Conservation (phyloP, 2,113 vertebrate genomes). For the Abramis brama region DNA sequence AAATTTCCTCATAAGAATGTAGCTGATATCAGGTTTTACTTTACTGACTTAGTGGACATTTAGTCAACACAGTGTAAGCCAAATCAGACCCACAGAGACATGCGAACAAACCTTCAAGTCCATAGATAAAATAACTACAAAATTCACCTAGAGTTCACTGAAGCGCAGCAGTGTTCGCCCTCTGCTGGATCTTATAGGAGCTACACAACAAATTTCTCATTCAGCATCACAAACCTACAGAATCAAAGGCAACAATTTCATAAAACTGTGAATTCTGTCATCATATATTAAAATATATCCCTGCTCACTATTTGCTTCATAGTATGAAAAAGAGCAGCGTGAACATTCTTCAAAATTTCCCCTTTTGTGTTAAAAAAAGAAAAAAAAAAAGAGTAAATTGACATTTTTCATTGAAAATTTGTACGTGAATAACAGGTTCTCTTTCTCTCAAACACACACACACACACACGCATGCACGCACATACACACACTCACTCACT, state of each 20-base stretch:
- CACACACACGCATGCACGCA: no score
- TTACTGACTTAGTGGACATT: not conserved
- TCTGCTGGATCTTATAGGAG: slow-evolving; percentile 20
- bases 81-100: not conserved
- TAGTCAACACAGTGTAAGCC: not conserved
- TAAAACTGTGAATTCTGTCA: not conserved
- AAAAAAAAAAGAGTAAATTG: not conserved
- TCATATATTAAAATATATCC: not conserved
- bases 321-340: not conserved
- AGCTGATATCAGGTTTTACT: not conserved
- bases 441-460: no score
- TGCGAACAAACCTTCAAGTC: not conserved
- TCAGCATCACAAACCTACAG: not conserved
- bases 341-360: not conserved
- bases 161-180: not conserved
- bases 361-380: not conserved
- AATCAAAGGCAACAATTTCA: not conserved
- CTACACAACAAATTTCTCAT: not conserved
- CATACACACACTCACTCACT: no score
- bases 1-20: not conserved
- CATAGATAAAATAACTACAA: not conserved
- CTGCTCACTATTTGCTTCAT: not conserved
- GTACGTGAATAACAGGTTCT: no score
- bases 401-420: no score
- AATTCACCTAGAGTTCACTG: not conserved